Base-by-base conservation (phyloP, 1,140 invertebrate genomes). In the Linepithema humile region DNA sequence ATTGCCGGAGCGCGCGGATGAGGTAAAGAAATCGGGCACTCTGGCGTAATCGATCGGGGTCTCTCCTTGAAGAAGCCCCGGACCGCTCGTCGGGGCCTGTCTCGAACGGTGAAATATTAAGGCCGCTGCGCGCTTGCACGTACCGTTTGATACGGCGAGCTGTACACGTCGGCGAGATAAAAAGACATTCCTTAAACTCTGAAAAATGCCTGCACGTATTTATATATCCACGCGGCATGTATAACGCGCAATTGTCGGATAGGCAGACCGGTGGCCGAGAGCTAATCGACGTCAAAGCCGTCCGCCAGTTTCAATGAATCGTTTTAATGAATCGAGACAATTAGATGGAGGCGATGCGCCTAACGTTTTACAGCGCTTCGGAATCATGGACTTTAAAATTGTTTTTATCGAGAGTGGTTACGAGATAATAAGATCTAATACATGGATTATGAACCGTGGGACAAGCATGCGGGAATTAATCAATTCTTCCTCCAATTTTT, bases 71-170 rank as follows among this genome's bases (percentile, higher is more conserved):
- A 7, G 17, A 38, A 62, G 53, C 69, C 59, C 20, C 64, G 20
- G 55, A 23, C 45, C 7, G 20, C 29, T 35, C 38, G 12, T 32
- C n/a, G 26, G 32, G 29, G 35, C 40, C 40, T 77, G 60, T 67
- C 74, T 45, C 20, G 12, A 29, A 15, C 10, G 9, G 17, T 80
- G 48, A 55, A 80, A 70, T 80, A 80, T 80, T 80, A 80, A 80
- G n/a, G 64, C 7, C 64, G n/a, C 48, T 38, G 2, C 4, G 20
- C 9, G 50, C 75, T 78, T 67, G 23, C 62, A 69, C 64, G 48
- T 80, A 29, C n/a, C 48, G 35, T 1, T 23, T 38, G 43, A 65
- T 40, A 32, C n/a, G n/a, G 26, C 23, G 45, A 78, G 23, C 20
- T 43, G 40, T 64, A 20, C 15, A 53, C 9, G 62, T 78, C 62